phyloP scores from a whole-genome alignment of 2,888 invertebrate species.

The Mythimna vitellina region DNA sequence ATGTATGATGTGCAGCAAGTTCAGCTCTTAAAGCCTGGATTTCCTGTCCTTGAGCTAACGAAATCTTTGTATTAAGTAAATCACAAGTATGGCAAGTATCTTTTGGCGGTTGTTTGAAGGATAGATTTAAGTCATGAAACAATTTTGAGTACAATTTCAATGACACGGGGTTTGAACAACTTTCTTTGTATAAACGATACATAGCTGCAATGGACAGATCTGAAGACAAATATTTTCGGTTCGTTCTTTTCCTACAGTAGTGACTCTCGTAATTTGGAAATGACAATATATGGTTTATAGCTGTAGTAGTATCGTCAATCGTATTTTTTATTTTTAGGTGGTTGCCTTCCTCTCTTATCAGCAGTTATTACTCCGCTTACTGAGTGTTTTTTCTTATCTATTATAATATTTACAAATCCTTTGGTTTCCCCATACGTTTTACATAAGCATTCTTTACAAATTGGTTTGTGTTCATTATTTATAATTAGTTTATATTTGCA shows the following conservation, averaged over 20 bases:
- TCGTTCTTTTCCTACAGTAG: conserved; percentile 51
- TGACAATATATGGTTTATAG: conserved; percentile 31
- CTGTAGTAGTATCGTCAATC: conserved; percentile 36
- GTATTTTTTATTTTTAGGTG: conserved; percentile 46
- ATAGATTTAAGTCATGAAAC: conserved; percentile 54
- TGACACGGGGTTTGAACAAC: conserved; percentile 45
- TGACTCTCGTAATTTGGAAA: conserved; percentile 55
- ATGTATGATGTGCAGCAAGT: conserved; percentile 5
- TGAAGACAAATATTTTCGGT: conserved; percentile 49
- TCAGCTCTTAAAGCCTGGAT: neutral
- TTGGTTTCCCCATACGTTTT: conserved; percentile 31
- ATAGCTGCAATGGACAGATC: conserved; percentile 52
- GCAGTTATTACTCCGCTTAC: conserved; percentile 34
- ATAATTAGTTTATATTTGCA: conserved; percentile 33
- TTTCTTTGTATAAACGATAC: conserved; percentile 54
- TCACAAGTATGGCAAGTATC: conserved; percentile 54
- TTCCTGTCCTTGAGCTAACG: conserved; percentile 29
- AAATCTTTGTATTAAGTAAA: conserved; percentile 32
- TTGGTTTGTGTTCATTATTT: conserved; percentile 30
- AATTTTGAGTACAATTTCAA: conserved; percentile 49
- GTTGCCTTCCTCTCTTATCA: conserved; percentile 45
- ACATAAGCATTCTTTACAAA: conserved; percentile 36
- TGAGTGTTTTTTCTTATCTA: conserved; percentile 28
- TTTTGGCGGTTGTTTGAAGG: conserved; percentile 54
- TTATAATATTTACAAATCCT: conserved; percentile 23